Evolutionary conservation across 2,113 vertebrate species (phyloP).

Genomic region (Percina caprodes): DNA sequence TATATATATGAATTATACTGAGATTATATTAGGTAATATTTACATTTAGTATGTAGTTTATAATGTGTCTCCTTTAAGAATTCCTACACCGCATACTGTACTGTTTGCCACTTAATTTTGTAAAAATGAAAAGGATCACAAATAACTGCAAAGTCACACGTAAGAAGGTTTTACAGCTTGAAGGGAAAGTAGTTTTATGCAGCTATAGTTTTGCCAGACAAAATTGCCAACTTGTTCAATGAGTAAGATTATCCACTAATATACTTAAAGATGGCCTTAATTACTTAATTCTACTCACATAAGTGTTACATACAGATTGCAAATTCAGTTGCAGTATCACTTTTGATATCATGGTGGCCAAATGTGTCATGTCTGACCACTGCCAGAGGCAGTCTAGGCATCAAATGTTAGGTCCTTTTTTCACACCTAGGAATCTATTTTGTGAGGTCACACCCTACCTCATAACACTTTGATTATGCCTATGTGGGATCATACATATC

Average conservation of each 20-base stretch:
- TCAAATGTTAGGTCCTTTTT: conserved; percentile 9
- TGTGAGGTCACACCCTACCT: conserved; percentile 5
- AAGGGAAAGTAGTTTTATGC: background rate
- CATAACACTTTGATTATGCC: background rate
- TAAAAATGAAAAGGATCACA: background rate
- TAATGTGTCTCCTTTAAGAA: background rate
- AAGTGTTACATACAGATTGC: background rate
- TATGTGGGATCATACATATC: conserved; percentile 31
- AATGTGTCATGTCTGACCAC: background rate
- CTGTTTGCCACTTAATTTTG: background rate
- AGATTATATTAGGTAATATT: background rate
- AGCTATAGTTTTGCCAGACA: conserved; percentile 5
- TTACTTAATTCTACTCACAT: background rate
- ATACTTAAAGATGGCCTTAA: background rate
- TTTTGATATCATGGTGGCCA: background rate
- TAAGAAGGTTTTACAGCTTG: background rate
- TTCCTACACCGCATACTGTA: background rate
- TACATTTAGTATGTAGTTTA: background rate
- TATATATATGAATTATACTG: background rate
- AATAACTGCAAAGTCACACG: background rate
- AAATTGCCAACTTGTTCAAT: background rate
- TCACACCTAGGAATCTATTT: background rate
- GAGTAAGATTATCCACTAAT: background rate
- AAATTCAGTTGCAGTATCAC: background rate
- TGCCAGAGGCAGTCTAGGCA: background rate